These are phyloP conservation scores for Nestor notabilis DNA, from an alignment of 2,113 vertebrate genomes.

Conservation along the genomic window DNA sequence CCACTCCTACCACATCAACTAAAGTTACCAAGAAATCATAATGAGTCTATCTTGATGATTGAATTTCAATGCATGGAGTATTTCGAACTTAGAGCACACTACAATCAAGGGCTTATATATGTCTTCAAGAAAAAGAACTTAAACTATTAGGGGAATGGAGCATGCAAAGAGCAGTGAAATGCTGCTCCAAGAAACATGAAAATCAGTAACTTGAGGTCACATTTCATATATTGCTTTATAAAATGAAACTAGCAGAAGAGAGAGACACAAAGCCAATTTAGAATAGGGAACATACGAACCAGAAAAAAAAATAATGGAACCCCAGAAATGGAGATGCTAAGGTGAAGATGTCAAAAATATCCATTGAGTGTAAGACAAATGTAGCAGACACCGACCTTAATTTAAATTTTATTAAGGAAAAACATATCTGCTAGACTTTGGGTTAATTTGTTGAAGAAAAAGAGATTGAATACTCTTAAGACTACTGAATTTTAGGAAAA, in stretches of 20 bases:
- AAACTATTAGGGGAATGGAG: constrained; percentile 20
- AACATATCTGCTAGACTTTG: neutral
- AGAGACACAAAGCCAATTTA: neutral
- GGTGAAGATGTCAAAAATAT: neutral
- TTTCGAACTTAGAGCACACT: neutral
- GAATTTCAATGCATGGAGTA: neutral
- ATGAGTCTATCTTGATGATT: neutral
- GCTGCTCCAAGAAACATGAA: neutral
- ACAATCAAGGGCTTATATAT: neutral
- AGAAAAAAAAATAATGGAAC: neutral
- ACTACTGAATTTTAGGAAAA: neutral
- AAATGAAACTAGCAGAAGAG: neutral
- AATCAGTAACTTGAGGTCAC: constrained; percentile 6
- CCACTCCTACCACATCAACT: neutral
- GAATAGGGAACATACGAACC: neutral
- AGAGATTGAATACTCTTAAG: neutral
- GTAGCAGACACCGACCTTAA: neutral
- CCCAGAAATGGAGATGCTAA: neutral
- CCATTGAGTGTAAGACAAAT: neutral
- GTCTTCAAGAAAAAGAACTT: constrained; percentile 1
- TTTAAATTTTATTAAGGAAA: neutral
- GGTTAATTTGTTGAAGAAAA: neutral
- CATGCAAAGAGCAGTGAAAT: neutral
- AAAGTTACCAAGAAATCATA: neutral
- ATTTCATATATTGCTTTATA: neutral